Evolutionary conservation across 2,797 vertebrate genomes (phyloP).

Genomic region (Erpetoichthys calabaricus): DNA sequence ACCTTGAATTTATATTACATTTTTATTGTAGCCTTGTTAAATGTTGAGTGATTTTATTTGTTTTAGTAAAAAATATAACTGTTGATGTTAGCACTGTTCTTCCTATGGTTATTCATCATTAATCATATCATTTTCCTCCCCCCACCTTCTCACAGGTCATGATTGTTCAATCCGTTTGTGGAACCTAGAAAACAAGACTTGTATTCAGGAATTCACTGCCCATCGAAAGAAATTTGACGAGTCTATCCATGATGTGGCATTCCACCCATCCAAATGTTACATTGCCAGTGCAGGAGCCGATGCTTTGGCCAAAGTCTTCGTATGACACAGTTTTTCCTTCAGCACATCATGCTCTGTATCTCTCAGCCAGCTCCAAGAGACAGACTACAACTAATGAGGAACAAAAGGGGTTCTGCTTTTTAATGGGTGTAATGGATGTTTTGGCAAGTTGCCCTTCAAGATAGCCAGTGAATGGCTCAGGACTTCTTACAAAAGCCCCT

Average conservation of each 20-base stretch:
- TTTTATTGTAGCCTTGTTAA: too few relatives aligned
- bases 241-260: constrained; percentile 93
- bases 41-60: too few relatives aligned
- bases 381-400: constrained; percentile 32
- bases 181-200: constrained; percentile 97
- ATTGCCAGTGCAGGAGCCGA: constrained; percentile 94
- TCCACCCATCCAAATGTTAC: constrained; percentile 92
- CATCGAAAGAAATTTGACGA: constrained; percentile 96
- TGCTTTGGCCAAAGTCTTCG: constrained; percentile 94
- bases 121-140: too few relatives aligned
- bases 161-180: constrained; percentile 96
- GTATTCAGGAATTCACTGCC: constrained; percentile 96
- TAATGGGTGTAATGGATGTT: too few relatives aligned
- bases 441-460: too few relatives aligned
- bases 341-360: constrained; percentile 41
- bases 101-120: background rate
- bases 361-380: constrained; percentile 5
- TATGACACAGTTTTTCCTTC: constrained; percentile 68
- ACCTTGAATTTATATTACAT: too few relatives aligned
- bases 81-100: background rate
- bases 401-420: too few relatives aligned
- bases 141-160: constrained; percentile 51
- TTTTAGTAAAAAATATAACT: too few relatives aligned
- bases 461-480: too few relatives aligned
- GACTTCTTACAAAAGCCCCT: constrained; percentile 10